phyloP scores from a whole-genome alignment of 2,113 vertebrate genomes.

The Apodemus sylvaticus region DNA sequence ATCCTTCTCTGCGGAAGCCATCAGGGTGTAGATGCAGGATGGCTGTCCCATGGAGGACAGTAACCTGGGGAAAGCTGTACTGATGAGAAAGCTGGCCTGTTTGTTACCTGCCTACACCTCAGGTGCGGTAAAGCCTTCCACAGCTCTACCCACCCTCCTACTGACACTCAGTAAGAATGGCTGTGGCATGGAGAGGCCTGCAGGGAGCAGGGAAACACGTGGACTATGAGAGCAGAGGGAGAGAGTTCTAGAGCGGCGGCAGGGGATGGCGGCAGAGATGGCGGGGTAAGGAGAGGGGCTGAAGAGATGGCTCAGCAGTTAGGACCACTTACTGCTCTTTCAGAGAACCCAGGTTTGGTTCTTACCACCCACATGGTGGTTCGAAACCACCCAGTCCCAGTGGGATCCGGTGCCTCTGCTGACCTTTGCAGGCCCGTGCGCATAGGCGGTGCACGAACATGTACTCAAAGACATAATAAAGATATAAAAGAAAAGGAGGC shows the following conservation, averaged over 20 bases:
- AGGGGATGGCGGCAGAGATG: not conserved
- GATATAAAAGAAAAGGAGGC: too few species aligned
- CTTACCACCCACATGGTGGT: not conserved
- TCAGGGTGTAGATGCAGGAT: not conserved
- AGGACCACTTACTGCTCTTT: not conserved
- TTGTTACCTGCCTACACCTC: not conserved
- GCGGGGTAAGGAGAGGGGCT: not conserved
- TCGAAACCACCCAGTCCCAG: not conserved
- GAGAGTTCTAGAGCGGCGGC: not conserved
- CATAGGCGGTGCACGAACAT: not conserved
- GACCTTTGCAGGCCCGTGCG: not conserved
- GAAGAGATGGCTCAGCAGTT: not conserved
- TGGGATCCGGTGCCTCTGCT: not conserved
- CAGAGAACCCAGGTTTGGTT: not conserved
- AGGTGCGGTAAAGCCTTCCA: not conserved
- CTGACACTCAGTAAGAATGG: not conserved
- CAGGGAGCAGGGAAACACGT: too few species aligned
- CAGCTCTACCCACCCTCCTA: not conserved
- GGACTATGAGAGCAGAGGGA: not conserved
- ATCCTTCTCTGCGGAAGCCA: fast-evolving
- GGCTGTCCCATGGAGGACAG: not conserved
- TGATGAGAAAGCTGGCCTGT: not conserved
- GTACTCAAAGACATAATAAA: not conserved
- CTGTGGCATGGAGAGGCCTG: too few species aligned
- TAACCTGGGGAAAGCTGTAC: not conserved